Percentiles rank a stretch among this genome's conserved stretches.
phyloP scores from a whole-genome alignment of 2,888 invertebrate genomes.

The Entomobrya multifasciata region DNA sequence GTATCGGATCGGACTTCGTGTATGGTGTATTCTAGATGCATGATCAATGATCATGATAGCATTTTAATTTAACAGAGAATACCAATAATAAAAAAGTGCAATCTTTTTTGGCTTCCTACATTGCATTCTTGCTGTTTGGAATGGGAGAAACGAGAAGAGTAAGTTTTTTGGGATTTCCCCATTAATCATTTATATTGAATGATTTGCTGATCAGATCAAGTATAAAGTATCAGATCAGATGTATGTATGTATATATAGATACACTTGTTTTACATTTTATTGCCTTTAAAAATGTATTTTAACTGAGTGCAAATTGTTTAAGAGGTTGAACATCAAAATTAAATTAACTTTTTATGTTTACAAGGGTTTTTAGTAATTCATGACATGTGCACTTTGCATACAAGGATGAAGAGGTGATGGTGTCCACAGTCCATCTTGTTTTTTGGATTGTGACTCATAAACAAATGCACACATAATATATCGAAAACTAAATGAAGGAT shows the following conservation, averaged over 20 bases:
- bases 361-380: too few species aligned
- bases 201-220: conserved; percentile 16
- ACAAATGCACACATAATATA: neutral
- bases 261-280: neutral
- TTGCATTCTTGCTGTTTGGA: too few species aligned
- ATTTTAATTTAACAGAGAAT: conserved; percentile 31
- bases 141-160: conserved; percentile 27
- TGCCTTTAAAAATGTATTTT: neutral
- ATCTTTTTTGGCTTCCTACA: too few species aligned
- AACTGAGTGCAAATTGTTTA: neutral
- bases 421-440: too few species aligned
- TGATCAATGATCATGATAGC: conserved; percentile 20
- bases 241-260: neutral
- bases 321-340: neutral
- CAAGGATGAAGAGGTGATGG: neutral
- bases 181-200: conserved; percentile 23
- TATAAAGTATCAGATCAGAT: too few species aligned
- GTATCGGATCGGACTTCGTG: too few species aligned
- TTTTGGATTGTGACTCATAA: neutral
- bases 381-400: neutral
- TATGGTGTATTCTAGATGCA: too few species aligned
- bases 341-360: neutral
- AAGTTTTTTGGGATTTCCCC: conserved; percentile 61
- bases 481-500: neutral
- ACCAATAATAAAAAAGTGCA: neutral